phyloP scores from a whole-genome alignment of 2,797 vertebrate genomes.

The Forpus xanthops region DNA sequence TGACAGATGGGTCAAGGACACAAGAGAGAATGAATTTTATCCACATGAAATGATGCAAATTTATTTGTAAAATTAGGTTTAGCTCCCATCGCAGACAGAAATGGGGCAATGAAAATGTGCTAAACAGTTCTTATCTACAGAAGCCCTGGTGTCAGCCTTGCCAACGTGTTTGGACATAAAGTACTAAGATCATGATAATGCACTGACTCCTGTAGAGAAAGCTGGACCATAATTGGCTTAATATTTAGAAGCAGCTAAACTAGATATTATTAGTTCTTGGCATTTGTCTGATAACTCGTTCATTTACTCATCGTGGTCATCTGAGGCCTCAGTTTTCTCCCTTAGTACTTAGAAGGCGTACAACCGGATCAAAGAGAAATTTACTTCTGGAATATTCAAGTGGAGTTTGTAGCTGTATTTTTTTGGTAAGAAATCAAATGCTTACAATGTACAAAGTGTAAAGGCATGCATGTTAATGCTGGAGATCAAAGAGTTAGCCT shows the following conservation, averaged over 20 bases:
- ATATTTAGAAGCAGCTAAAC: constrained; percentile 46
- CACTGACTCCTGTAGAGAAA: neutral
- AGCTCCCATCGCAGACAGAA: neutral
- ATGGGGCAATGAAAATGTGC: neutral
- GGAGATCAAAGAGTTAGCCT: constrained; percentile 64
- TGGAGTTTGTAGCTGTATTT: constrained; percentile 41
- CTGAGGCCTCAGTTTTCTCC: constrained; percentile 7
- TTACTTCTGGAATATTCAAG: constrained; percentile 50
- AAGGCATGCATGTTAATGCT: constrained; percentile 57
- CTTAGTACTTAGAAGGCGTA: neutral
- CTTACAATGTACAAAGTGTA: constrained; percentile 42
- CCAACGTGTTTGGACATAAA: neutral
- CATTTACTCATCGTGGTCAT: constrained; percentile 45
- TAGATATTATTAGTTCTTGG: constrained; percentile 28
- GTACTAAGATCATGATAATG: neutral
- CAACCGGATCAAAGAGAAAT: constrained; percentile 53
- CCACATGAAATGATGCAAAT: constrained; percentile 2
- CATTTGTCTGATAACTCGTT: constrained; percentile 33
- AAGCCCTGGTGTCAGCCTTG: neutral
- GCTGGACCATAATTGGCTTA: neutral
- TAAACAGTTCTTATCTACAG: neutral
- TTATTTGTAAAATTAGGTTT: neutral
- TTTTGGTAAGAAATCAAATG: constrained; percentile 51
- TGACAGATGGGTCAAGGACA: neutral
- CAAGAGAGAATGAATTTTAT: neutral